Conservation (phyloP, 2,888 invertebrate species). For the Keiferia lycopersicella region DNA sequence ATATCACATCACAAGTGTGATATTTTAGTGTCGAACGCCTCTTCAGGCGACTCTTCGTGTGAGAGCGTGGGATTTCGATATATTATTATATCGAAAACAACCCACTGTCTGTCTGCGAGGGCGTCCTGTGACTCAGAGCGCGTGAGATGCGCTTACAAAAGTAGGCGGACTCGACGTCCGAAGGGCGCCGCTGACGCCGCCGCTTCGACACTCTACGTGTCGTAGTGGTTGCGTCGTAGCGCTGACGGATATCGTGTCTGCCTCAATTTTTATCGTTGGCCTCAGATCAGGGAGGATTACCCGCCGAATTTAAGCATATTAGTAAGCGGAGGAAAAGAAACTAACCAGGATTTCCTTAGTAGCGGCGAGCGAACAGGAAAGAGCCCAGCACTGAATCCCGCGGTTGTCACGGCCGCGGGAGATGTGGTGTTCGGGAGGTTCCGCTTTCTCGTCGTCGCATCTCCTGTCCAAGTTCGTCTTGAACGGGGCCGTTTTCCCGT, state of each 20-base stretch:
- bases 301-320: conserved; percentile 84
- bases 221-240: too few relatives aligned
- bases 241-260: conserved; percentile 41
- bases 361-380: conserved; percentile 59
- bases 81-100: too few relatives aligned
- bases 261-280: conserved; percentile 50
- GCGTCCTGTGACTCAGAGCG: too few relatives aligned
- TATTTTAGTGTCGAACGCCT: conserved; percentile 4
- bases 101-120: too few relatives aligned
- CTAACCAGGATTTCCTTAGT: conserved; percentile 60
- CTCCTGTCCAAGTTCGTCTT: conserved; percentile 72
- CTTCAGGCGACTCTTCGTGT: conserved; percentile 28
- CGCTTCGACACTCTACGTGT: too few relatives aligned
- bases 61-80: too few relatives aligned
- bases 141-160: too few relatives aligned
- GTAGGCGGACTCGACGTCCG: too few relatives aligned
- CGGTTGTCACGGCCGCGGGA: conserved; percentile 58
- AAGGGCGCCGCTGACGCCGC: too few relatives aligned
- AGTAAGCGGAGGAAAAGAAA: conserved; percentile 87
- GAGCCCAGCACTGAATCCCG: conserved; percentile 83
- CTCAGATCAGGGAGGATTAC: conserved; percentile 64
- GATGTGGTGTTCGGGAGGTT: conserved; percentile 80
- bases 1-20: not conserved
- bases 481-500: conserved; percentile 66
- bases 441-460: conserved; percentile 48